These are phyloP conservation scores for Agriopis leucophaearia DNA, from an alignment of 2,888 invertebrate species.

Conservation along the genomic window DNA sequence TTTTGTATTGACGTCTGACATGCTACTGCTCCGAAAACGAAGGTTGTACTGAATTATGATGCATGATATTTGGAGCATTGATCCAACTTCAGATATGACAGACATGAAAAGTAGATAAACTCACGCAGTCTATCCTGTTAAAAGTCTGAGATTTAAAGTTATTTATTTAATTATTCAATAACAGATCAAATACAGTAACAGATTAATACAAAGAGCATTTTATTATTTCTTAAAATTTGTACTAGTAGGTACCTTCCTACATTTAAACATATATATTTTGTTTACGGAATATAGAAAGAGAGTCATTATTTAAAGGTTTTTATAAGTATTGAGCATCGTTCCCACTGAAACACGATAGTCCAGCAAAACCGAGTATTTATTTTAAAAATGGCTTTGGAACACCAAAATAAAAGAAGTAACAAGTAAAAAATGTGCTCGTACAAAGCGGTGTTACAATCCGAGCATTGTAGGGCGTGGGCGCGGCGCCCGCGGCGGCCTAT, in stretches of 20 bases:
- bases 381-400: conserved; percentile 31
- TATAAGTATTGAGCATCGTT: background rate
- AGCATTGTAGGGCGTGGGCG: conserved; percentile 65
- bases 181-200: no score
- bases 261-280: background rate
- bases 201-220: background rate
- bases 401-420: conserved; percentile 29
- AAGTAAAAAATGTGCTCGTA: conserved; percentile 33
- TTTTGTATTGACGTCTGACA: no score
- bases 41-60: no score
- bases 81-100: no score
- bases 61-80: no score
- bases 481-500: conserved; percentile 79
- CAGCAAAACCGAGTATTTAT: conserved; percentile 25
- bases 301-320: background rate
- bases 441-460: conserved; percentile 43
- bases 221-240: background rate
- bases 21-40: no score
- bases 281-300: background rate
- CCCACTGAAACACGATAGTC: conserved; percentile 19
- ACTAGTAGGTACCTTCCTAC: background rate
- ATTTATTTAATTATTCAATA: no score
- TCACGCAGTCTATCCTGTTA: no score
- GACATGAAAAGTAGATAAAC: no score
- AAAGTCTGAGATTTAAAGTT: no score